phyloP scores from a whole-genome alignment of 1,140 invertebrate genomes.

The Sycophila sp. region DNA sequence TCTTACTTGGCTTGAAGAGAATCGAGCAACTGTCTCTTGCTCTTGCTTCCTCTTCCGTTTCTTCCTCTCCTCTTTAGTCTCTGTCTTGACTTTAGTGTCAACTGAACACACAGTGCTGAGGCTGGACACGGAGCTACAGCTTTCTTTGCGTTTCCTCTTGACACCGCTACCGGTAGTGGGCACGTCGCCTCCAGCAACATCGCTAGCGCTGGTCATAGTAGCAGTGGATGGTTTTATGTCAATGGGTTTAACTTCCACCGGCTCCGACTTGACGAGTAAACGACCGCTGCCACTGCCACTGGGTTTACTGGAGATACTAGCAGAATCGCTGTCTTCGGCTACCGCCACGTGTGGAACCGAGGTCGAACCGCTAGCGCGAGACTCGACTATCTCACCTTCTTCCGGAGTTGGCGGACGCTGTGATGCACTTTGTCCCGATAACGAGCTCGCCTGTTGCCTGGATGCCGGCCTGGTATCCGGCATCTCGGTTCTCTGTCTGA shows the following conservation, averaged over 20 bases:
- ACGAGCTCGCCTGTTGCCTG: constrained; percentile 37
- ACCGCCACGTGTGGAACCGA: too few relatives aligned
- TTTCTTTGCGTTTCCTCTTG: constrained; percentile 67
- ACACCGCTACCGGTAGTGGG: constrained; percentile 31
- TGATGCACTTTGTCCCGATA: constrained; percentile 26
- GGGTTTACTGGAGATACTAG: not conserved
- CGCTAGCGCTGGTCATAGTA: constrained; percentile 22
- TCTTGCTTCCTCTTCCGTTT: constrained; percentile 56
- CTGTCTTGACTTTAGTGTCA: constrained; percentile 57
- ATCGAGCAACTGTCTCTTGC: constrained; percentile 46
- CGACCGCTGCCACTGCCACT: not conserved
- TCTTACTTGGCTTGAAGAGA: constrained; percentile 58
- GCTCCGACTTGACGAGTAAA: constrained; percentile 42
- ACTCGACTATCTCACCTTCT: constrained; percentile 57
- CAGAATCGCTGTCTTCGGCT: constrained; percentile 39
- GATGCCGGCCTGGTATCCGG: constrained; percentile 69
- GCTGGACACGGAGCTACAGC: constrained; percentile 66
- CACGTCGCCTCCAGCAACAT: constrained; percentile 25
- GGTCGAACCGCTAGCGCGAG: constrained; percentile 35
- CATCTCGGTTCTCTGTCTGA: constrained; percentile 65
- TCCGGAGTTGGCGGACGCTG: constrained; percentile 53
- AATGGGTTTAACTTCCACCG: constrained; percentile 37
- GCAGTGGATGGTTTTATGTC: constrained; percentile 23
- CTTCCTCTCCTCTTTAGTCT: constrained; percentile 56
- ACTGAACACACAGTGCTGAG: constrained; percentile 55